Conservation (phyloP, 2,797 vertebrate genomes). For the Bradypodion pumilum region DNA sequence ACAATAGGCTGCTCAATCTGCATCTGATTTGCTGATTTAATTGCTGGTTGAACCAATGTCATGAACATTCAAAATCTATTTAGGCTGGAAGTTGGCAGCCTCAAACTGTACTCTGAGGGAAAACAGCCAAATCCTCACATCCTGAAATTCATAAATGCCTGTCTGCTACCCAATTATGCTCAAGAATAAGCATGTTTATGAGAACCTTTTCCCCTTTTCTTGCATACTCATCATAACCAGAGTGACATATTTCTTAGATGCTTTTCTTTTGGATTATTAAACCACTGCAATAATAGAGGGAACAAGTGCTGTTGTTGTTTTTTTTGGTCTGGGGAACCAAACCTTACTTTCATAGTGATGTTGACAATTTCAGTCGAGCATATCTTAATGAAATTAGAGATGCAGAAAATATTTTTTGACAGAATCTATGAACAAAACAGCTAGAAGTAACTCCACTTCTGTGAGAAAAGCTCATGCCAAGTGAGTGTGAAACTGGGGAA, state of each 20-base stretch:
- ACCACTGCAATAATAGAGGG: constrained; percentile 30
- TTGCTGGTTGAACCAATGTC: not conserved
- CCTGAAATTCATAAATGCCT: constrained; percentile 4
- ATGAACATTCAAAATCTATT: not conserved
- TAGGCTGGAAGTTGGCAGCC: constrained; percentile 20
- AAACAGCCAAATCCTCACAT: constrained; percentile 10
- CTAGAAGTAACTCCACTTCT: constrained; percentile 68
- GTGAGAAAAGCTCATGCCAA: constrained; percentile 61
- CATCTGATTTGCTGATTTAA: not conserved
- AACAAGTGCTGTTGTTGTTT: constrained; percentile 59
- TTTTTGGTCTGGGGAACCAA: no score
- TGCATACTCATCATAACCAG: constrained; percentile 49
- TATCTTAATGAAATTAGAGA: constrained; percentile 78
- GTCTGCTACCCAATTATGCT: constrained; percentile 25
- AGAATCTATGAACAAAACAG: constrained; percentile 68
- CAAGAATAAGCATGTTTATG: constrained; percentile 5
- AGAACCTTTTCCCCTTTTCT: not conserved
- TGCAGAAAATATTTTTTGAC: constrained; percentile 78
- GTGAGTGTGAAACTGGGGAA: constrained; percentile 44
- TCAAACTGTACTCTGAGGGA: not conserved
- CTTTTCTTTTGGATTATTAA: constrained; percentile 68
- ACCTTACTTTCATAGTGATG: constrained; percentile 61
- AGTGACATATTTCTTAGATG: constrained; percentile 64
- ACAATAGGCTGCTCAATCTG: not conserved
- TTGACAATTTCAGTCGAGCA: constrained; percentile 73